A percentile compares a stretch with the other conserved stretches of the same genome.
These are phyloP conservation scores for Nasonia longicornis DNA, from an alignment of 1,140 invertebrate genomes.

Conservation along the genomic window DNA sequence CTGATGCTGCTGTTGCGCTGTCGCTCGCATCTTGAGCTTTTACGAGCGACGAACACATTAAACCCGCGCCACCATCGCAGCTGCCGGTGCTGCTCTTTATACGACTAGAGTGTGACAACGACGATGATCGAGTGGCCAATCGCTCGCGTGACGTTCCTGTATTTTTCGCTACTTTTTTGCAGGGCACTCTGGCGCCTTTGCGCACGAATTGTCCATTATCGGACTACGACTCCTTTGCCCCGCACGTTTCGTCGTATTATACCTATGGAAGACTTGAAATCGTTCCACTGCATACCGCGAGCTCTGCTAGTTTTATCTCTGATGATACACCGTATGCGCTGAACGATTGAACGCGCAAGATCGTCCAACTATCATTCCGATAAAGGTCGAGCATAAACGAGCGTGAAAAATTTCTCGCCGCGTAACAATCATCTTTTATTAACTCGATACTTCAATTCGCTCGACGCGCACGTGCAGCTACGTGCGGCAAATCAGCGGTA, in stretches of 20 bases:
- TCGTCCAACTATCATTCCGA: not conserved
- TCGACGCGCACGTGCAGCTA: not conserved
- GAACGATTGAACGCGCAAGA: not conserved
- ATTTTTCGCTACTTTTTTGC: not conserved
- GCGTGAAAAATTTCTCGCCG: not conserved
- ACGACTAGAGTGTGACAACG: not conserved
- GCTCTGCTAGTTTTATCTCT: not conserved
- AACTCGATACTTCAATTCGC: not conserved
- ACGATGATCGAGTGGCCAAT: conserved; percentile 34
- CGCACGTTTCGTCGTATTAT: not conserved
- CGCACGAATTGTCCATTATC: not conserved
- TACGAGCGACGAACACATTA: conserved; percentile 21
- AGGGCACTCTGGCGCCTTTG: not conserved
- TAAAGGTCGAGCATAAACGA: not conserved
- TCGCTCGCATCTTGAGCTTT: conserved; percentile 28
- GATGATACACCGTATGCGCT: not conserved
- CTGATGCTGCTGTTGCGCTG: not conserved
- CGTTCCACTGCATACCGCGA: too few species aligned
- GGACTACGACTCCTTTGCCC: not conserved
- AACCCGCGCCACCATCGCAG: not conserved
- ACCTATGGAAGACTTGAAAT: not conserved
- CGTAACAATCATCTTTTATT: not conserved
- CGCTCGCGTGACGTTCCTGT: not conserved
- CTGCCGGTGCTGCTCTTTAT: conserved; percentile 3
- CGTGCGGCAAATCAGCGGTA: not conserved